Evolutionary conservation across 2,113 vertebrate species (phyloP).

Genomic region (Nibea albiflora): DNA sequence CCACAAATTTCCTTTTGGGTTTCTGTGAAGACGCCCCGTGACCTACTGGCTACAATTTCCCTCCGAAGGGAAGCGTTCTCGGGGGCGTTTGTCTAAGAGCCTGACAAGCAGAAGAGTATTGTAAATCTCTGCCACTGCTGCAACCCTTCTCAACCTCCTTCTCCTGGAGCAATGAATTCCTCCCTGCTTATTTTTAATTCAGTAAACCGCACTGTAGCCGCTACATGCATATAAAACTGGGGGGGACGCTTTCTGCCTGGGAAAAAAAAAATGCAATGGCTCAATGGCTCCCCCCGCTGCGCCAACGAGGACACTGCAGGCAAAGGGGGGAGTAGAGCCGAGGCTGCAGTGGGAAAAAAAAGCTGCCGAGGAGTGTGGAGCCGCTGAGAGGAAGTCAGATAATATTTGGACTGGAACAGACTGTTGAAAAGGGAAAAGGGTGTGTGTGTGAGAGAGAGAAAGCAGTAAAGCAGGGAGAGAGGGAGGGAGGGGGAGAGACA

Average conservation of each 20-base stretch:
- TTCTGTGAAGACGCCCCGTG: slow-evolving; percentile 40
- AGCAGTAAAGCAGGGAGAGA: slow-evolving; percentile 28
- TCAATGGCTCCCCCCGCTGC: slow-evolving; percentile 71
- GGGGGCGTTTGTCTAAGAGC: slow-evolving; percentile 40
- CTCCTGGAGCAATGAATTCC: slow-evolving; percentile 52
- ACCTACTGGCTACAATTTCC: slow-evolving; percentile 38
- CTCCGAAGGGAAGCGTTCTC: slow-evolving; percentile 30
- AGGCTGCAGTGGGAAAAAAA: slow-evolving; percentile 11
- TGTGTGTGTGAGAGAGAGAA: slow-evolving; percentile 59
- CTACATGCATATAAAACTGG: slow-evolving; percentile 65
- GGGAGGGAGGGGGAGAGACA: background rate
- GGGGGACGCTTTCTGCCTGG: background rate
- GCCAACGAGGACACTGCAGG: slow-evolving; percentile 22
- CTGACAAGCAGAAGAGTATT: slow-evolving; percentile 47
- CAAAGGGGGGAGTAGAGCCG: background rate
- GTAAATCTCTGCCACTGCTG: slow-evolving; percentile 57
- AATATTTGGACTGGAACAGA: slow-evolving; percentile 75
- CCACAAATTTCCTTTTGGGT: slow-evolving; percentile 65
- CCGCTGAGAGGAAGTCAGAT: slow-evolving; percentile 75
- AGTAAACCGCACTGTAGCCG: slow-evolving; percentile 64
- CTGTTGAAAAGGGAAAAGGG: slow-evolving; percentile 73
- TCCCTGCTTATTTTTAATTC: slow-evolving; percentile 72
- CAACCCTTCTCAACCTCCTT: slow-evolving; percentile 44
- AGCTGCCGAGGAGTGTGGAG: slow-evolving; percentile 46
- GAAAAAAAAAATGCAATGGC: slow-evolving; percentile 21